These are phyloP conservation scores for Ostrea denselamellosa DNA, from an alignment of 1,140 invertebrate genomes.

Conservation along the genomic window DNA sequence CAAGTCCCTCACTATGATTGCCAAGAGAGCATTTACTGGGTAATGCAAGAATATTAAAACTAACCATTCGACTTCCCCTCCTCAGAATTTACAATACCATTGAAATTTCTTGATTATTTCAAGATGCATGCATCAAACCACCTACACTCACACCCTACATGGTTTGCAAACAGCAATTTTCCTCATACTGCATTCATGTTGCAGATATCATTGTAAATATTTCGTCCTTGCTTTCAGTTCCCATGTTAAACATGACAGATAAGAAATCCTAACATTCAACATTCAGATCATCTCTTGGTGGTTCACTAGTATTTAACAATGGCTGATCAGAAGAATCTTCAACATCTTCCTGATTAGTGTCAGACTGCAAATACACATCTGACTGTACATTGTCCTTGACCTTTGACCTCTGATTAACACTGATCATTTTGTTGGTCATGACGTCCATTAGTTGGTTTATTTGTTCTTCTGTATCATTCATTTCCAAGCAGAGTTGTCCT, in stretches of 20 bases:
- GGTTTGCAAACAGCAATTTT: not conserved
- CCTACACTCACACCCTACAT: no score
- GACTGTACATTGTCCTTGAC: not conserved
- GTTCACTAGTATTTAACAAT: not conserved
- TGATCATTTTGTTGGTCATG: constrained; percentile 34
- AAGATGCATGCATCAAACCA: no score
- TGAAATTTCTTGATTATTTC: no score
- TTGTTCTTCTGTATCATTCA: constrained; percentile 18
- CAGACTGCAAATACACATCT: not conserved
- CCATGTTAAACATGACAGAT: no score
- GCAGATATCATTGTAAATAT: not conserved
- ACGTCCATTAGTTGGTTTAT: not conserved
- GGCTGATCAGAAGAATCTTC: not conserved
- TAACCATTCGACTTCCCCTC: no score
- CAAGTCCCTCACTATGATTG: no score
- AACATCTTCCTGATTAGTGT: not conserved
- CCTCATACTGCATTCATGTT: no score
- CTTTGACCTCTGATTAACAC: constrained; percentile 9
- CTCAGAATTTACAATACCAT: no score
- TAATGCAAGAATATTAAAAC: no score
- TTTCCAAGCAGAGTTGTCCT: not conserved
- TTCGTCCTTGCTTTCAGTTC: not conserved
- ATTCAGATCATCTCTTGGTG: constrained; percentile 1
- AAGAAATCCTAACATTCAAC: not conserved
- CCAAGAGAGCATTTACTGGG: no score